These are phyloP conservation scores for Eutolmus rufibarbis DNA, from an alignment of 2,888 invertebrate species.

Conservation along the genomic window DNA sequence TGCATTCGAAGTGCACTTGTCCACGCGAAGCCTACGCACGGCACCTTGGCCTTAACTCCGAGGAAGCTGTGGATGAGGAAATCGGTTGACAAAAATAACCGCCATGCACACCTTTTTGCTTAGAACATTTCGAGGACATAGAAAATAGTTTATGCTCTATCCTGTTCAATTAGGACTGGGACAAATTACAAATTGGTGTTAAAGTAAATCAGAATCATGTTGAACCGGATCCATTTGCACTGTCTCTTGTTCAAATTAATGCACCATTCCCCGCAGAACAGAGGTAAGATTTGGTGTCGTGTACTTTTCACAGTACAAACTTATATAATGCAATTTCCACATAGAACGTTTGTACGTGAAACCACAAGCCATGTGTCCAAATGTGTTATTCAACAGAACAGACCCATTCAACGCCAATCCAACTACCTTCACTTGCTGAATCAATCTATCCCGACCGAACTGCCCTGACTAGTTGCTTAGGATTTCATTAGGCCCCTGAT, in stretches of 20 bases:
- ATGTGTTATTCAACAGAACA: background rate
- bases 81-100: background rate
- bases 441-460: background rate
- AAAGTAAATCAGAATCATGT: background rate
- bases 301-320: background rate
- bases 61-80: background rate
- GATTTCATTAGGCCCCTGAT: background rate
- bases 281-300: background rate
- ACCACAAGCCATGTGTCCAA: background rate
- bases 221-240: background rate
- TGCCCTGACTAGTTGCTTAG: background rate
- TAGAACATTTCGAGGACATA: background rate
- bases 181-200: background rate
- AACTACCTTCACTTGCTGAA: background rate
- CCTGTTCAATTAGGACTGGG: background rate
- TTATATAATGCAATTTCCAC: background rate
- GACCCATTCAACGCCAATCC: background rate
- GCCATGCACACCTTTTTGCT: background rate
- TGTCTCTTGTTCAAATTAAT: background rate
- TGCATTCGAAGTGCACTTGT: background rate
- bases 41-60: background rate
- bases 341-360: background rate
- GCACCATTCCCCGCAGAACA: background rate
- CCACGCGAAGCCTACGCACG: background rate
- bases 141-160: background rate